phyloP scores from a whole-genome alignment of 2,888 invertebrate genomes.

The Andricus curvator region DNA sequence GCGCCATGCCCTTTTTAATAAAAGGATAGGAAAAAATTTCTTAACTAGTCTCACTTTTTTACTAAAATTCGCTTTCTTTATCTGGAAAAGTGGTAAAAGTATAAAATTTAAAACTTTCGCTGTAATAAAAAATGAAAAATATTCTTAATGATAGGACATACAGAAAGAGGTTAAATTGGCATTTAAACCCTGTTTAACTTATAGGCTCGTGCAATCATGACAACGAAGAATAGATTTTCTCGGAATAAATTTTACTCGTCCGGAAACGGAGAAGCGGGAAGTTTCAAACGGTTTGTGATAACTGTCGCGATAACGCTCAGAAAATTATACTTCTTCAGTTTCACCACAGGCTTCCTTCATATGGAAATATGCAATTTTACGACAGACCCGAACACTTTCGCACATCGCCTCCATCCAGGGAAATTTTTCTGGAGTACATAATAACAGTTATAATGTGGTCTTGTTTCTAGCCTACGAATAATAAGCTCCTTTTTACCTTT shows the following conservation, averaged over 20 bases:
- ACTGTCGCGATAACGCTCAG: background rate
- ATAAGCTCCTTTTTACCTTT: background rate
- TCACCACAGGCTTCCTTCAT: background rate
- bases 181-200: background rate
- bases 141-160: background rate
- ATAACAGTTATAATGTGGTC: background rate
- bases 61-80: background rate
- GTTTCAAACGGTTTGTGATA: background rate
- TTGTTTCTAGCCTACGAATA: background rate
- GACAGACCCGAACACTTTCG: background rate
- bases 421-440: background rate
- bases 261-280: background rate
- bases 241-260: background rate
- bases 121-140: background rate
- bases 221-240: background rate
- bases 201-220: background rate
- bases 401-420: background rate
- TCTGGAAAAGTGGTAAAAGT: background rate
- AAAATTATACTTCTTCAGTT: background rate
- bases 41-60: too few relatives aligned
- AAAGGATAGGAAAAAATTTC: too few relatives aligned
- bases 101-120: background rate
- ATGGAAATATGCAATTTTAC: slow-evolving; percentile 1
- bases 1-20: too few relatives aligned
- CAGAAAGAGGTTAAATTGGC: background rate